Base-by-base conservation (phyloP, 1,140 invertebrate species). In the Diplogasteroides magnus region DNA sequence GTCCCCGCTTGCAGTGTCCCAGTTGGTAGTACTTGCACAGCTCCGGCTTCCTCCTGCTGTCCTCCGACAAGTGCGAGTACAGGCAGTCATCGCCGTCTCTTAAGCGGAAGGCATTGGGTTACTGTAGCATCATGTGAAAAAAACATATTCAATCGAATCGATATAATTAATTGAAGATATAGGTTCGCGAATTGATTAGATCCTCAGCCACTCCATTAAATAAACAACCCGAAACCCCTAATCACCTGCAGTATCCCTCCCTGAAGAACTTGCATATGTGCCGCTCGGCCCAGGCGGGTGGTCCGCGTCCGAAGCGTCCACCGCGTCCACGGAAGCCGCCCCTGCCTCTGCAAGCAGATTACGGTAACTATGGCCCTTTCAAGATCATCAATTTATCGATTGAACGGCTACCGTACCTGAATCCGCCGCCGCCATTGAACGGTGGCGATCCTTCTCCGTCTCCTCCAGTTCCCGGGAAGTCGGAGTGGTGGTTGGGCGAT, bases 251-350 rank as follows among this genome's bases (percentile, higher is more conserved):
- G 58, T 77, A 83, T 3, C 80, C 80, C 67, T 82, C 80, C n/a
- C 80, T 74, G 71, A 83, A 82, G 61, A 82, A 82, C 60, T 82
- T 82, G 76, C 80, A 82, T 29, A 82, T 78, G 26, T 75, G 81
- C 15, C 69, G 71, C 26, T 82, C 76, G n/a, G 67, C 56, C 77
- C 77, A 73, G 32, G 31, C 2, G 37, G 66, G 62, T 29, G 37
- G 70, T 2, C 63, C 71, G 26, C 48, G 62, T 15, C 72, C 23
- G 48, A 58, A 58, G 32, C 56, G 48, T 23, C 65, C 55, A 2
- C 64, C 31, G n/a, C 63, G 11, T 55, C 64, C 64, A 2, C 29
- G 13, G 61, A 62, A 65, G 23, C 26, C n/a, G n/a, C n/a, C n/a
- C n/a, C n/a, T n/a, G 37, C 6, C 6, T 48, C 6, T 11, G 19